Conservation (phyloP, 1,140 invertebrate genomes). For the Drosophila bipectinata region DNA sequence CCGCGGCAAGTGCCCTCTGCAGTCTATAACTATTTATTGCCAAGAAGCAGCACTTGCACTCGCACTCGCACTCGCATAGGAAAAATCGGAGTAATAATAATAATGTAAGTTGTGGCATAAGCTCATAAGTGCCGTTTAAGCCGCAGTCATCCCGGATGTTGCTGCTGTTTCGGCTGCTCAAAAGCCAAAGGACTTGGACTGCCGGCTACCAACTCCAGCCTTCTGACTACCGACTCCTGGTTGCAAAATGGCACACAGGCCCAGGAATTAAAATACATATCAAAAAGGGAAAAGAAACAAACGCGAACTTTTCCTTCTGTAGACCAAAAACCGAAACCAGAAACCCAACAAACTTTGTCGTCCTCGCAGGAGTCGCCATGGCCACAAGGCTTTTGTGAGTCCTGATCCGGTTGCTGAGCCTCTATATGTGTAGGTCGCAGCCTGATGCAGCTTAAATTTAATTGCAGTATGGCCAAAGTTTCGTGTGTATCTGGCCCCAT, state of each 20-base stretch:
- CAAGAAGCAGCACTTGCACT: slow-evolving; percentile 25
- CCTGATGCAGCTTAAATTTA: slow-evolving; percentile 79
- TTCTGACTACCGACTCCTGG: slow-evolving; percentile 59
- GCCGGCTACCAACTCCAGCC: slow-evolving; percentile 60
- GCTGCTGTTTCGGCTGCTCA: slow-evolving; percentile 17
- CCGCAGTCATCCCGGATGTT: slow-evolving; percentile 64
- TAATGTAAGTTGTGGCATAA: slow-evolving; percentile 82
- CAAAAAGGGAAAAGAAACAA: slow-evolving; percentile 72
- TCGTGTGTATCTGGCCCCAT: slow-evolving; percentile 19
- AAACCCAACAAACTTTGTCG: slow-evolving; percentile 71
- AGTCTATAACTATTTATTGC: slow-evolving; percentile 77
- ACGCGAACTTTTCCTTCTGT: slow-evolving; percentile 69
- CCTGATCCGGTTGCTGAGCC: slow-evolving; percentile 17
- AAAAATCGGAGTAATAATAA: slow-evolving; percentile 77
- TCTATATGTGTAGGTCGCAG: slow-evolving; percentile 36
- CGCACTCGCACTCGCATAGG: slow-evolving; percentile 16
- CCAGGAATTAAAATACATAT: slow-evolving; percentile 79
- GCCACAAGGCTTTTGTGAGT: slow-evolving; percentile 57
- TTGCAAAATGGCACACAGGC: slow-evolving; percentile 70
- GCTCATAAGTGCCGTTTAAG: slow-evolving; percentile 82
- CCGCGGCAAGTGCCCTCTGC: slow-evolving; percentile 18
- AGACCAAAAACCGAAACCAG: slow-evolving; percentile 63
- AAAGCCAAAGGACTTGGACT: slow-evolving; percentile 51
- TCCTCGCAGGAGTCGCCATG: slow-evolving; percentile 46
- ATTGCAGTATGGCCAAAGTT: slow-evolving; percentile 72